Evolutionary conservation across 2,113 vertebrate genomes (phyloP), one percentile per base, ranked within the genome.

Genomic region (Spea bombifrons): DNA sequence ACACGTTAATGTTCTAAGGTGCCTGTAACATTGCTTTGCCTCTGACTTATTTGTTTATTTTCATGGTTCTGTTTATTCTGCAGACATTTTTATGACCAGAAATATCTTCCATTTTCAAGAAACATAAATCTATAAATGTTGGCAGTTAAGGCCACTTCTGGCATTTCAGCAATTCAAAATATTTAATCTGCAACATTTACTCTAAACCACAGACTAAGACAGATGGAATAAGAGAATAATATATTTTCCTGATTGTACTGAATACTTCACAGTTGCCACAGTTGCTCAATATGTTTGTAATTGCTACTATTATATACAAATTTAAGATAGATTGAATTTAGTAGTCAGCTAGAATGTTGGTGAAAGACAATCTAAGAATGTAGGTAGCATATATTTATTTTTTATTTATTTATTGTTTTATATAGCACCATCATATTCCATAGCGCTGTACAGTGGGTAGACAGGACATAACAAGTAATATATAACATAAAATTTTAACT

Each of bases 11-110:
- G 49, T 44, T 43, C 43, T 53, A 71, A 55, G 49, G 50, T 53
- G 50, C 7, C 49, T 44, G 8, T 53, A 71, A 71, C 43, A 43
- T 4, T 8, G 30, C 30, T 30, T 30, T 12, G 49, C 53, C 49
- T 53, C 9, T 53, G 69, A 71, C 49, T 71, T 71, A 70, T 70
- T 70, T 70, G 47, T 71, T 71, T 71, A 48, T 71, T 43, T 71
- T 71, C 50, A 10, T 13, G 7, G 47, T 48, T 12, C 48, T 71
- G 16, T 71, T 55, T 71, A 43, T 70, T 70, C 50, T 70, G 5
- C 67, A 50, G 67, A 17, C 48, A 16, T 50, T 47, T 71, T 71
- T 71, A 71, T 55, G 50, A 52, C 10, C 30, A 55, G 10, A 30
- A 70, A 71, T 71, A 50, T 30, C n/a, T 71, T 8, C 69, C 16